Percentiles rank a stretch among this genome's conserved stretches.
Conservation (phyloP, 2,888 invertebrate genomes). For the Heliconius ethilla region DNA sequence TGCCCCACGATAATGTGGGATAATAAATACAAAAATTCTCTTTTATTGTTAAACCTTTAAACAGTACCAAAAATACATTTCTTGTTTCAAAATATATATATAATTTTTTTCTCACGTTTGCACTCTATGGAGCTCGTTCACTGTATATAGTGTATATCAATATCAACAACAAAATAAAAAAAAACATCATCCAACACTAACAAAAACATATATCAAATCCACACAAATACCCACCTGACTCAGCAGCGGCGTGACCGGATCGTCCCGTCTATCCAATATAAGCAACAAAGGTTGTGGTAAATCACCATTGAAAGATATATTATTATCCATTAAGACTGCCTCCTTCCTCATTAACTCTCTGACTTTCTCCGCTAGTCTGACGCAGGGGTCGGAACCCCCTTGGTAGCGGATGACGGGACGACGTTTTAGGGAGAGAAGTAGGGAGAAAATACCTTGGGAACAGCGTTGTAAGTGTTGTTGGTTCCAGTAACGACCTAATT, state of each 20-base stretch:
- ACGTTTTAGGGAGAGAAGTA: conserved; percentile 94
- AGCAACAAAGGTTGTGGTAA: conserved; percentile 90
- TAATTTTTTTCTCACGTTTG: too few species aligned
- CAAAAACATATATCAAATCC: background rate
- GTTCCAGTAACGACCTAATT: conserved; percentile 87
- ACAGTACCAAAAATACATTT: too few species aligned
- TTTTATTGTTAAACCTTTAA: too few species aligned
- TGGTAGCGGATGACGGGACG: conserved; percentile 95
- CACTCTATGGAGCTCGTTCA: background rate
- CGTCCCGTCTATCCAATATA: conserved; percentile 95
- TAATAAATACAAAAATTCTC: too few species aligned
- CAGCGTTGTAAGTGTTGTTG: conserved; percentile 89
- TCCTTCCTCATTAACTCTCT: conserved; percentile 93
- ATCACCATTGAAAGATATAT: conserved; percentile 89
- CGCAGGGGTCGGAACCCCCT: conserved; percentile 91
- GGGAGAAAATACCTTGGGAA: conserved; percentile 91
- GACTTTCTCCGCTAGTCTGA: conserved; percentile 91
- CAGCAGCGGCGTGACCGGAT: conserved; percentile 96
- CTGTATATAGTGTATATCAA: background rate
- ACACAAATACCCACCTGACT: conserved; percentile 84
- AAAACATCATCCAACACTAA: background rate
- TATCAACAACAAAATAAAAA: background rate
- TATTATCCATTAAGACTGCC: conserved; percentile 92
- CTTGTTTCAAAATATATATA: too few species aligned
- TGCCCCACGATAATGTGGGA: too few species aligned